phyloP scores from a whole-genome alignment of 2,888 invertebrate genomes.

The Cataglyphis livida region DNA sequence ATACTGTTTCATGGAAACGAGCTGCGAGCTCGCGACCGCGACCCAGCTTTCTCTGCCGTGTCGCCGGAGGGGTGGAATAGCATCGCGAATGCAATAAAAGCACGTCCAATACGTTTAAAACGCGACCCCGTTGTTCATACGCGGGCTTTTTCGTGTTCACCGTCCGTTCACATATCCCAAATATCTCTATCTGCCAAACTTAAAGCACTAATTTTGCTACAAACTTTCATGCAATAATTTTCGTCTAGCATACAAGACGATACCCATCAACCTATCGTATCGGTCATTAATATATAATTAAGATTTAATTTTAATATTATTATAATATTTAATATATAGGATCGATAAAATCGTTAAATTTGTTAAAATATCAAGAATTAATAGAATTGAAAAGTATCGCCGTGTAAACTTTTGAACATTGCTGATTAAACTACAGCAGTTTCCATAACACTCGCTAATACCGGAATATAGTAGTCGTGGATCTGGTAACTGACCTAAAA shows the following conservation, averaged over 20 bases:
- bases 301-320: background rate
- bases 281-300: constrained; percentile 7
- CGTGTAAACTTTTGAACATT: constrained; percentile 23
- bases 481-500: constrained; percentile 65
- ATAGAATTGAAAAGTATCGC: background rate
- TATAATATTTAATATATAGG: no score
- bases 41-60: constrained; percentile 46
- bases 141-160: background rate
- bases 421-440: constrained; percentile 55
- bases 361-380: background rate
- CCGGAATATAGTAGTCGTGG: constrained; percentile 47
- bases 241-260: background rate
- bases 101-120: constrained; percentile 63
- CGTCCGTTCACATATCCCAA: no score
- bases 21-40: constrained; percentile 28
- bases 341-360: background rate
- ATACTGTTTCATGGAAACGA: constrained; percentile 64
- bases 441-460: constrained; percentile 65
- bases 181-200: background rate
- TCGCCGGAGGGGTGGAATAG: constrained; percentile 40
- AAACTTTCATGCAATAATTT: background rate
- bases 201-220: background rate
- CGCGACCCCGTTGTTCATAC: constrained; percentile 23
- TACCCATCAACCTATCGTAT: background rate
- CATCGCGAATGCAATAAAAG: constrained; percentile 51